phyloP scores from a whole-genome alignment of 2,113 vertebrate species.

The Galeopterus variegatus region DNA sequence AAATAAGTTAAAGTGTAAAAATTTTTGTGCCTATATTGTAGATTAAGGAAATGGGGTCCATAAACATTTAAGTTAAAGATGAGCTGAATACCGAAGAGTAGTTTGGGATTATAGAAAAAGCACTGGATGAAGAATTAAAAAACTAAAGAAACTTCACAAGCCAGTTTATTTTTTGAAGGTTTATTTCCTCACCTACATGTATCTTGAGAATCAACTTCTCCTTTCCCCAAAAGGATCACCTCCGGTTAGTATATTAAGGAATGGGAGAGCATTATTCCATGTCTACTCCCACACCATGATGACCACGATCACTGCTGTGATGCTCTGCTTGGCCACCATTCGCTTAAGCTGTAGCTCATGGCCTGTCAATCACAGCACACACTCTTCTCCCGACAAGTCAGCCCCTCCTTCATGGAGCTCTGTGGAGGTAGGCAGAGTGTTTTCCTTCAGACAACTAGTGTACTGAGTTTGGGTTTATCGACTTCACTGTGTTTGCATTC shows the following conservation, averaged over 20 bases:
- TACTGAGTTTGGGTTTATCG: not conserved
- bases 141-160: not conserved
- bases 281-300: not conserved
- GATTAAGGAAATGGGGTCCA: not conserved
- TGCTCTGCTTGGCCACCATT: accelerated
- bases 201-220: not conserved
- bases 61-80: not conserved
- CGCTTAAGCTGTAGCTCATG: no score
- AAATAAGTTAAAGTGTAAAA: not conserved
- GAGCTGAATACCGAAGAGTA: not conserved
- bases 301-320: accelerated
- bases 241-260: not conserved
- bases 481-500: not conserved
- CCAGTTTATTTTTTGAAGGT: not conserved
- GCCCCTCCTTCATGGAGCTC: not conserved
- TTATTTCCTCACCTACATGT: not conserved
- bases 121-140: not conserved
- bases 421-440: not conserved
- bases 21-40: not conserved
- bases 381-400: accelerated
- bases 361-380: no score
- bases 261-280: accelerated
- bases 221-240: not conserved
- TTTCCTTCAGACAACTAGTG: not conserved
- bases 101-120: not conserved